Evolutionary conservation across 2,113 vertebrate genomes (phyloP), one percentile per base, ranked within the genome.

Genomic region (Notarius lentiginosus): DNA sequence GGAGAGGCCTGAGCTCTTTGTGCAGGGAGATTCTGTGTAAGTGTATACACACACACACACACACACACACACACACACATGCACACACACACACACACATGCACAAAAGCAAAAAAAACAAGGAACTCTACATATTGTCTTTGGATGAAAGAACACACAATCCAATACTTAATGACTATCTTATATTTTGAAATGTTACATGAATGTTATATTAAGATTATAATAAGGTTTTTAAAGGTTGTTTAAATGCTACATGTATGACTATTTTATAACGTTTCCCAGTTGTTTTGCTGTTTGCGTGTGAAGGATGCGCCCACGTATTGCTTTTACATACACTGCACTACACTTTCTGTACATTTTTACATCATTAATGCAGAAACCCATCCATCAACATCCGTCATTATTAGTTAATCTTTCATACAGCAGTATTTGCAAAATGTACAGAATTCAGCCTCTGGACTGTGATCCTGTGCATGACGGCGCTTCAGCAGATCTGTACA

Each of bases 1-100:
- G 94, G 98, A 99, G 88, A 94, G 97, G 49, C 96, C 97, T 0
- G 97, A 99, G 92, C 94, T 99, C 90, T 99, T 99, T 94, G 95
- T 99, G 90, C 97, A 99, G 91, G 98, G 98, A 87, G 96, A 98
- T 77, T 95, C 97, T 22, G 98, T 99, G 98, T 99, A 92, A 98
- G 97, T 88, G 70, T 17, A 79, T 47, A 79, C 55, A 72, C 68
- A 84, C 70, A 86, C 83, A 81, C 84, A 72, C 75, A 17, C 20
- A 12, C 47, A 55, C n/a, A n/a, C n/a, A 81, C 55, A 75, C 58
- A 68, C 65, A 83, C 51, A 84, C 82, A 87, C 51, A 49, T 66
- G 76, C 60, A 79, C 87, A 83, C 70, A 72, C 27, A 70, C 77
- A 81, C 84, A 72, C 75, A 17, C 20, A 12, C 47, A 55, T 63